These are phyloP conservation scores for Drosophila kanekoi DNA, from an alignment of 2,888 invertebrate genomes.

Conservation along the genomic window DNA sequence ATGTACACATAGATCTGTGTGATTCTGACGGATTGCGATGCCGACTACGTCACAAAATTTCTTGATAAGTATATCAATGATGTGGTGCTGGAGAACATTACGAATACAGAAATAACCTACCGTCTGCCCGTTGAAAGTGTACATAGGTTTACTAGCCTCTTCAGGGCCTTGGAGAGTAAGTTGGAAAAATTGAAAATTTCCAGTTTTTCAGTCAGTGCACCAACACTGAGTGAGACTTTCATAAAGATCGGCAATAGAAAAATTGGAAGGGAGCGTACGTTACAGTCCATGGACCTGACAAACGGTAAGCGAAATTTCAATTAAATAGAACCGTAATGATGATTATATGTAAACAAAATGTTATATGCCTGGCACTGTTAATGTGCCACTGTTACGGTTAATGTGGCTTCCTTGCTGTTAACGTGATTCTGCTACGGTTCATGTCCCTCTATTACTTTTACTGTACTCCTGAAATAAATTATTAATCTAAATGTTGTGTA, in stretches of 20 bases:
- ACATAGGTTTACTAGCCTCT: slow-evolving; percentile 87
- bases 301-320: slow-evolving; percentile 7
- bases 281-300: fast-evolving
- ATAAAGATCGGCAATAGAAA: slow-evolving; percentile 87
- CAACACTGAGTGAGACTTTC: slow-evolving; percentile 94
- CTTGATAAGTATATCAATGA: slow-evolving; percentile 87
- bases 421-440: not conserved
- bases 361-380: not conserved
- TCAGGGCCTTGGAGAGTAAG: slow-evolving; percentile 88
- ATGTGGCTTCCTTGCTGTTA: not conserved
- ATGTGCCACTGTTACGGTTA: not conserved
- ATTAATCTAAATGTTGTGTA: not conserved
- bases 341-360: no score
- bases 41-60: slow-evolving; percentile 86
- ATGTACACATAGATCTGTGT: slow-evolving; percentile 52
- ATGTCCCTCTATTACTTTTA: not conserved
- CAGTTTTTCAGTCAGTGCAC: slow-evolving; percentile 92
- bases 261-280: no score
- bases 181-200: slow-evolving; percentile 87
- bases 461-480: no score
- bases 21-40: slow-evolving; percentile 86
- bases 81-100: slow-evolving; percentile 88
- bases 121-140: slow-evolving; percentile 87
- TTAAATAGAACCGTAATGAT: not conserved
- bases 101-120: slow-evolving; percentile 90